Conservation (phyloP, 2,113 vertebrate genomes). For the Podilymbus podiceps region DNA sequence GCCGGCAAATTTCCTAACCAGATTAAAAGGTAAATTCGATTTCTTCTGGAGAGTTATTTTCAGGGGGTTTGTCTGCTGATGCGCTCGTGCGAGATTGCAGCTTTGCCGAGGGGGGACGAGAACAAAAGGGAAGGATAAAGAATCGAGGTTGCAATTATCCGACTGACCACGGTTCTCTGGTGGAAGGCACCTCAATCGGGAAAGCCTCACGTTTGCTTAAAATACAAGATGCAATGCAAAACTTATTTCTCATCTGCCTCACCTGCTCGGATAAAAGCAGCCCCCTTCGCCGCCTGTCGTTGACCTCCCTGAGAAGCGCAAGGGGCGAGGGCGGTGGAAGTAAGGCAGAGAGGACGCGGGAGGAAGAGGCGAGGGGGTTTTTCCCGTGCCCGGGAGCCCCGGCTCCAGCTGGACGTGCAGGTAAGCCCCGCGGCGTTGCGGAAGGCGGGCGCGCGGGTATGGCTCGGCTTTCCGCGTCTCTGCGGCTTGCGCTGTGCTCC, state of each 20-base stretch:
- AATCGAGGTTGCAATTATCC: conserved; percentile 66
- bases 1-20: conserved; percentile 77
- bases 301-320: not conserved
- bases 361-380: too few relatives aligned
- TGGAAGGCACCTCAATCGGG: conserved; percentile 64
- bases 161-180: conserved; percentile 58
- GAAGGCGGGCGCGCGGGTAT: rapidly evolving
- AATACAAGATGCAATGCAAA: conserved; percentile 65
- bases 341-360: too few relatives aligned
- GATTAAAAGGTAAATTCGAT: conserved; percentile 83
- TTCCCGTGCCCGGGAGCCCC: not conserved
- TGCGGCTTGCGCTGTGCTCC: rapidly evolving
- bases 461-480: not conserved
- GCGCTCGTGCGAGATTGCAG: conserved; percentile 61
- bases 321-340: not conserved
- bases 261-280: conserved; percentile 51
- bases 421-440: rapidly evolving
- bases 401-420: rapidly evolving
- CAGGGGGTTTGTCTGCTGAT: conserved; percentile 73
- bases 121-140: conserved; percentile 68
- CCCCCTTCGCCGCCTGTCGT: rapidly evolving
- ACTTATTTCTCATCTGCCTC: conserved; percentile 71
- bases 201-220: conserved; percentile 73
- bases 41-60: conserved; percentile 78
- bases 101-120: conserved; percentile 67